Conservation (phyloP, 1,140 invertebrate species). For the Anastrepha obliqua region DNA sequence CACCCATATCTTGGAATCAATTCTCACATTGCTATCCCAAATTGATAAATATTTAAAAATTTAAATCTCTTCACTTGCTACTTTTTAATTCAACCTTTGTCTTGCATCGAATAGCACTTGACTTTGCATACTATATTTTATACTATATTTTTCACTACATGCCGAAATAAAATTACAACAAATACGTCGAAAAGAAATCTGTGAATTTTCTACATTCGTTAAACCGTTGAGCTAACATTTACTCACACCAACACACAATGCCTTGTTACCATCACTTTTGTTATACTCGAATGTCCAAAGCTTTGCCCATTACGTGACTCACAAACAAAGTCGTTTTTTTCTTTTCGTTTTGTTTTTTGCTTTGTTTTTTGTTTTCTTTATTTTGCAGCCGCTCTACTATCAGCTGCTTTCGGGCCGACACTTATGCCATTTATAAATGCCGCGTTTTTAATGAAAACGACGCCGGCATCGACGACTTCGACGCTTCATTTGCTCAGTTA, state of each 20-base stretch:
- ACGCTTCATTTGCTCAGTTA: neutral
- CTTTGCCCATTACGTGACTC: constrained; percentile 19
- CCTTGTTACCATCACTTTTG: no score
- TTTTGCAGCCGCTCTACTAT: neutral
- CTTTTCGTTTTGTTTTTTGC: neutral
- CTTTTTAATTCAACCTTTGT: neutral
- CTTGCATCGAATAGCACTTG: neutral
- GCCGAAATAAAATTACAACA: neutral
- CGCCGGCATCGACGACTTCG: neutral
- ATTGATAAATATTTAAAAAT: neutral
- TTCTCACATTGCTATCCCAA: neutral
- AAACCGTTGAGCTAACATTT: no score
- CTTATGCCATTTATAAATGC: neutral
- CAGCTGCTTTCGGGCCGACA: neutral
- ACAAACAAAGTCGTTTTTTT: neutral
- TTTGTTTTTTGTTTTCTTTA: neutral
- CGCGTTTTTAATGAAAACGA: neutral
- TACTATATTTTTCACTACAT: neutral
- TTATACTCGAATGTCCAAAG: neutral
- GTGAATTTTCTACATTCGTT: neutral
- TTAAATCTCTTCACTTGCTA: neutral
- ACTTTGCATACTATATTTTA: neutral
- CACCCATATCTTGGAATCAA: neutral
- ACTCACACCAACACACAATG: no score
- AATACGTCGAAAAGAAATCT: neutral